phyloP scores from a whole-genome alignment of 1,140 invertebrate genomes.

The Asbolus verrucosus region DNA sequence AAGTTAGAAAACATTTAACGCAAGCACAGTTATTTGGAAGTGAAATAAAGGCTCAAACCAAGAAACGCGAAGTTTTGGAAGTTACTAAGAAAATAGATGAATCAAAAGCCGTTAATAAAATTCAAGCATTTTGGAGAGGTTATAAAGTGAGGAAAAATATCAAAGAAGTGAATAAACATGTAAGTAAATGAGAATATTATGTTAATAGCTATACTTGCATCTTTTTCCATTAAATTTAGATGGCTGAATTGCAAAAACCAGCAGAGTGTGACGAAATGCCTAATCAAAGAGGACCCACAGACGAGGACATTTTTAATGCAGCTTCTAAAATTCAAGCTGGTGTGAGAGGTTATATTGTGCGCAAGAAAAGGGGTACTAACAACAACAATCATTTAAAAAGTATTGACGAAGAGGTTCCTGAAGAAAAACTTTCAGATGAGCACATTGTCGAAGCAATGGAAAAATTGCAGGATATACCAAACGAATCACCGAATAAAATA shows the following conservation, averaged over 20 bases:
- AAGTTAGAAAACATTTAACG: slow-evolving; percentile 20
- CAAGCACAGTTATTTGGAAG: slow-evolving; percentile 6
- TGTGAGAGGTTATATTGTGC: slow-evolving; percentile 74
- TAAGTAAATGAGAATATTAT: slow-evolving; percentile 22
- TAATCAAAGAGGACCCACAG: slow-evolving; percentile 6
- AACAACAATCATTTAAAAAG: slow-evolving; percentile 15
- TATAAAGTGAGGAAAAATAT: slow-evolving; percentile 48
- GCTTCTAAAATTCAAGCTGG: slow-evolving; percentile 80
- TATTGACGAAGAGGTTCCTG: slow-evolving; percentile 30
- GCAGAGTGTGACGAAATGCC: slow-evolving; percentile 14
- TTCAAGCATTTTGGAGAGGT: slow-evolving; percentile 50
- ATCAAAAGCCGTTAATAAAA: slow-evolving; percentile 44
- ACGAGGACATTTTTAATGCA: slow-evolving; percentile 68
- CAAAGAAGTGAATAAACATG: slow-evolving; percentile 42
- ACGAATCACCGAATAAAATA: too few relatives aligned
- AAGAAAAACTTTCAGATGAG: slow-evolving; percentile 21
- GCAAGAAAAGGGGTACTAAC: slow-evolving; percentile 68
- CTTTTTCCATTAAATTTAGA: slow-evolving; percentile 9
- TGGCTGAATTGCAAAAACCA: slow-evolving; percentile 9
- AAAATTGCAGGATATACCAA: slow-evolving; percentile 14
- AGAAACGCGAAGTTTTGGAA: slow-evolving; percentile 14
- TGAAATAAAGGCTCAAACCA: neutral
- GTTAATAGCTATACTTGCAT: neutral
- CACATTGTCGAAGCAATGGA: slow-evolving; percentile 13
- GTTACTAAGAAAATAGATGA: slow-evolving; percentile 6